A percentile compares a stretch with the other conserved stretches of the same genome.
These are phyloP conservation scores for Amyelois transitella DNA, from an alignment of 1,140 invertebrate species.

Conservation along the genomic window DNA sequence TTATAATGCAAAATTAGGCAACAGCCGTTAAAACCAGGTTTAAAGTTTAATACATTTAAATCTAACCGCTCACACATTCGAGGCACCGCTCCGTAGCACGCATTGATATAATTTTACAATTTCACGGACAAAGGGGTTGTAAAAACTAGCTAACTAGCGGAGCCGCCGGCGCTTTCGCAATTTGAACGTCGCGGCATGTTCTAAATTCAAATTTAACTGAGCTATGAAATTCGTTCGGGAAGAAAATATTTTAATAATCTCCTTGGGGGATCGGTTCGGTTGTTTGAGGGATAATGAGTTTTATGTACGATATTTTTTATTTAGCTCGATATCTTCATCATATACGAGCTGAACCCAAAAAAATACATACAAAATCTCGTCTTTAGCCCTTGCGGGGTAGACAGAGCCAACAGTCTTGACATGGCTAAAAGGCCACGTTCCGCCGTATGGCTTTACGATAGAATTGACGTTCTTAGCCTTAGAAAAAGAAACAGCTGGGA, in stretches of 20 bases:
- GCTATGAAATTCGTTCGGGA: slow-evolving; percentile 43
- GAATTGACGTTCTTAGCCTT: too few species aligned
- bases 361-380: too few species aligned
- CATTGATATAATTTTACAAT: slow-evolving; percentile 55
- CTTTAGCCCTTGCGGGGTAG: too few species aligned
- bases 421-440: too few species aligned
- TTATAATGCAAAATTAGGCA: too few species aligned
- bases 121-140: slow-evolving; percentile 53
- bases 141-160: slow-evolving; percentile 67
- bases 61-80: not conserved
- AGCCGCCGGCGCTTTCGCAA: slow-evolving; percentile 43
- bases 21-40: not conserved
- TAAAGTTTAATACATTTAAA: not conserved
- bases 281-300: not conserved
- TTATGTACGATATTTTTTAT: not conserved
- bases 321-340: not conserved
- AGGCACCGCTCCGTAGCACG: not conserved
- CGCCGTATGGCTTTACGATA: too few species aligned
- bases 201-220: slow-evolving; percentile 55
- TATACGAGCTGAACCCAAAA: too few species aligned
- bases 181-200: slow-evolving; percentile 45
- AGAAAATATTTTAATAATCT: slow-evolving; percentile 27
- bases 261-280: not conserved
- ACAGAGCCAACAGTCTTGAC: too few species aligned
- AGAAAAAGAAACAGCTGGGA: too few species aligned